Evolutionary conservation across 2,888 invertebrate genomes (phyloP), one percentile per base, ranked within the genome.

Genomic region (Cantharis rufa): DNA sequence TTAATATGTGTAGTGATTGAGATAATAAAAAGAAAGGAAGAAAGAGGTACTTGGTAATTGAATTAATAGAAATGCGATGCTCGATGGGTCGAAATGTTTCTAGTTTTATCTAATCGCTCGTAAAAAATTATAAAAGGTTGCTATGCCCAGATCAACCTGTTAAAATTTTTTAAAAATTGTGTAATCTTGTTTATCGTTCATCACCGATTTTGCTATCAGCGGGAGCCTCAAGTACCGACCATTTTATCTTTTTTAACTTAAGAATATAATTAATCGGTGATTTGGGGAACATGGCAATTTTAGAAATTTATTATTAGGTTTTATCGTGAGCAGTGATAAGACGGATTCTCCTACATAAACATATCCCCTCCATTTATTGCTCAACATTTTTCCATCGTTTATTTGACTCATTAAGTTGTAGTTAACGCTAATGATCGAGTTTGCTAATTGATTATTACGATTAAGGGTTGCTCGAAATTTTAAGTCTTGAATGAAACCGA

Each of bases 301-400:
- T 32, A 28, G 16, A 61, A 76, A 75, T 75, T 64, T 68, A 76
- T 70, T 72, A 70, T 69, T 76, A 73, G 66, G 16, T 66, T 74
- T 77, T 77, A 74, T 77, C 77, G 24, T 7, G 3, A 68, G 21
- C 15, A 10, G 61, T 76, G 80, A 80, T 80, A 80, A 80, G 75
- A 73, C 66, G 78, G 81, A 82, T 81, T 83, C 82, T 83, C 82
- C 81, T 80, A 81, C 81, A 81, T 80, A 81, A 83, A 83, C 81
- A 78, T 72, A 76, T 80, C 80, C 81, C 83, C 83, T 78, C 83
- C 80, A 80, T n/a, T 48, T 62, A 62, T 71, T 66, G 76, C 70
- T 77, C 74, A 78, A 78, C 79, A 78, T 78, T 62, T 74, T 62
- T 61, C 73, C 71, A 69, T 71, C 61, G 69, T 27, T 71, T 68